phyloP scores from a whole-genome alignment of 2,888 invertebrate species.

The Lasiommata megera region DNA sequence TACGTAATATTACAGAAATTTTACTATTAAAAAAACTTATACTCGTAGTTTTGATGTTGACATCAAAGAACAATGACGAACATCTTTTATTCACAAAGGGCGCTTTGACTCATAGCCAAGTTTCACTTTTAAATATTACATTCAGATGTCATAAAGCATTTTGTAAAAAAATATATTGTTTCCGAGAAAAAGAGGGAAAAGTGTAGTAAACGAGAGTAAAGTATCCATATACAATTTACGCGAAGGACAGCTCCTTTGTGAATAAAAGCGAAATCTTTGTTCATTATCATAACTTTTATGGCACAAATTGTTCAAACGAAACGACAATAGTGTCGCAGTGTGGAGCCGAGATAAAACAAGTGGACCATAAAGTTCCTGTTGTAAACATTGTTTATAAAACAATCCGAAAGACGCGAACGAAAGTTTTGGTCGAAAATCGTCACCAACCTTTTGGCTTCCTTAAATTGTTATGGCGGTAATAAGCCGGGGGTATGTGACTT shows the following conservation, averaged over 20 bases:
- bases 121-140: conserved; percentile 42
- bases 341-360: conserved; percentile 64
- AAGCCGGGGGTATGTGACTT: conserved; percentile 75
- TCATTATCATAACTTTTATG: conserved; percentile 42
- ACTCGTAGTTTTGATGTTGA: conserved; percentile 22
- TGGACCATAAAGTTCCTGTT: conserved; percentile 73
- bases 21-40: conserved; percentile 7
- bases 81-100: conserved; percentile 32
- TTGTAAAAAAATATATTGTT: conserved; percentile 35
- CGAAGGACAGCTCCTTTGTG: conserved; percentile 29
- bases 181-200: conserved; percentile 34
- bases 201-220: conserved; percentile 56
- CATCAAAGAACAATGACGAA: conserved; percentile 30
- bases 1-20: background rate
- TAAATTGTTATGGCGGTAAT: conserved; percentile 78
- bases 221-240: conserved; percentile 39
- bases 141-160: conserved; percentile 34
- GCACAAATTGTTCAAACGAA: conserved; percentile 56
- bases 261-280: conserved; percentile 58
- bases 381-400: conserved; percentile 80
- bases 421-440: conserved; percentile 72
- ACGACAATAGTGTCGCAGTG: conserved; percentile 64
- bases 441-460: conserved; percentile 77
- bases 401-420: conserved; percentile 70
- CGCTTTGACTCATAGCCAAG: conserved; percentile 32